Base-by-base conservation (phyloP, 2,888 invertebrate species). In the Eupithecia abbreviata region DNA sequence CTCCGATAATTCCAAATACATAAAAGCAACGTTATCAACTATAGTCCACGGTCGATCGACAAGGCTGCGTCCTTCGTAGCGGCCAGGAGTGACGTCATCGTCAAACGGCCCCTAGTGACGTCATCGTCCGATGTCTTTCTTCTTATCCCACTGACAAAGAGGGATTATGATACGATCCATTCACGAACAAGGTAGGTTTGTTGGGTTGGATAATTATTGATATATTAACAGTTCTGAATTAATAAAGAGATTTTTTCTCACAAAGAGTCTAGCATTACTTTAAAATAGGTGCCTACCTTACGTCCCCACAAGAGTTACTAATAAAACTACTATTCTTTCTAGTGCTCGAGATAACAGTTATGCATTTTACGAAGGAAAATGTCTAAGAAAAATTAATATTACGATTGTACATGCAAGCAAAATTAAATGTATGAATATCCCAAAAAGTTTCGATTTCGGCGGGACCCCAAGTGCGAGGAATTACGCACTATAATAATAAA, bases 11-110 rank as follows among this genome's bases (percentile, higher is more conserved):
- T 7, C 18, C 10, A 30, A 62, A 62, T 18, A 9, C 62, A 62
- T 62, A 62, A 62, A 62, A 30, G 62, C 30, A 49, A n/a, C 51
- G 62, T 62, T 62, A 62, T 62, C 62, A 30, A 62, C 62, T 30
- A 30, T 12, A 12, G 30, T 62, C 62, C 62, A 62, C 62, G n/a
- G 62, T 62, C 62, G 30, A 10, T 62, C 10, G 4, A 62, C 62
- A 62, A 62, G 62, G 62, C 18, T 62, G 4, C 62, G 62, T 62
- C 62, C 62, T 62, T 62, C 18, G 10, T 30, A 30, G 62, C 30
- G 62, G 12, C 12, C 58, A 30, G 62, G 30, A 62, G 62, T 62
- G 62, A 62, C 62, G 62, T 62, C 62, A 62, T 30, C 30, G 18
- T 51, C 15, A n/a, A 6, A 51, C n/a, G 4, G 18, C 3, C 55